phyloP scores from a whole-genome alignment of 2,888 invertebrate species.

The Mayetiola destructor region DNA sequence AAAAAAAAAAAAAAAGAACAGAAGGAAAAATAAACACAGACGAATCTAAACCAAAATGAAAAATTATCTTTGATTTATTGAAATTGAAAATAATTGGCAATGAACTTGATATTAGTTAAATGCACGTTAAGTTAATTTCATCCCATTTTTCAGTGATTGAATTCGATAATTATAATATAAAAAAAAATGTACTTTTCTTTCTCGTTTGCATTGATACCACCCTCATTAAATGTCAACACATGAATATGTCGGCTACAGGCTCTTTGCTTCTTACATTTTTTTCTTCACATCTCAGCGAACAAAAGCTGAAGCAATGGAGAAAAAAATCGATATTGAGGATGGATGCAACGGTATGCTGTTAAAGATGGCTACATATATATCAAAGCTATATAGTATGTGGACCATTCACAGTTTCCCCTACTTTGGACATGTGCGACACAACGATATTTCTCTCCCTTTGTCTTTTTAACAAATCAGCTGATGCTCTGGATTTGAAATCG shows the following conservation, averaged over 20 bases:
- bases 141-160: neutral
- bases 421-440: too few relatives aligned
- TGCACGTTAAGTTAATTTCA: neutral
- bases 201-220: neutral
- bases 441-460: too few relatives aligned
- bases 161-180: too few relatives aligned
- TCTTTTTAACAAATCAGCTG: too few relatives aligned
- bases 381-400: neutral
- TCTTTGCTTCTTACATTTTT: neutral
- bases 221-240: constrained; percentile 5
- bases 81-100: too few relatives aligned
- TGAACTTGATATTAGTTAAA: neutral
- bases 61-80: too few relatives aligned
- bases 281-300: constrained; percentile 1
- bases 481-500: too few relatives aligned
- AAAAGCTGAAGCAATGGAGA: neutral
- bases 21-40: too few relatives aligned
- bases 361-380: too few relatives aligned
- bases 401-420: too few relatives aligned
- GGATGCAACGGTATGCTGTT: neutral
- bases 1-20: too few relatives aligned
- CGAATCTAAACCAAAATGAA: too few relatives aligned
- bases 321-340: constrained; percentile 7
- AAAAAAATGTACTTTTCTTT: neutral
- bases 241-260: constrained; percentile 8